phyloP scores from a whole-genome alignment of 2,888 invertebrate species.

The Clepsis dumicolana region DNA sequence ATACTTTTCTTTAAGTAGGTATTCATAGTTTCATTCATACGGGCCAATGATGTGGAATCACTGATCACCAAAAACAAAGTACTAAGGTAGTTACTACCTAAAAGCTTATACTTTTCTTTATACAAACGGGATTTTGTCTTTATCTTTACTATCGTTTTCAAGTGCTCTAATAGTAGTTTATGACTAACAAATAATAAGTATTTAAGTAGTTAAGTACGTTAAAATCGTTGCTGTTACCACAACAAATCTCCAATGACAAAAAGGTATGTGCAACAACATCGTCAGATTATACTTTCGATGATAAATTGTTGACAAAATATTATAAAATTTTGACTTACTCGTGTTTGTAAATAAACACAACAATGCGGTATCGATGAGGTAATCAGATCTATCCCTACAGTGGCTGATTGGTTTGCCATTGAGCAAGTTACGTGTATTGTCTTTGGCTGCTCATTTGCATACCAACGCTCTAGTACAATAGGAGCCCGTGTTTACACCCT shows the following conservation, averaged over 20 bases:
- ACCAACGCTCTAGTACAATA: slow-evolving; percentile 49
- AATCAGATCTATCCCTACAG: slow-evolving; percentile 42
- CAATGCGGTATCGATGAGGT: slow-evolving; percentile 47
- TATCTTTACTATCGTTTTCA: background rate
- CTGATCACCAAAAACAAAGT: too few species aligned
- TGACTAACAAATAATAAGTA: background rate
- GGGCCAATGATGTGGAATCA: too few species aligned
- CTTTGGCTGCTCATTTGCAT: slow-evolving; percentile 44
- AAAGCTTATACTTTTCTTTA: too few species aligned
- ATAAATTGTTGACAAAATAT: slow-evolving; percentile 13
- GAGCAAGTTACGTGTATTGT: slow-evolving; percentile 52
- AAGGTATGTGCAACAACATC: slow-evolving; percentile 11
- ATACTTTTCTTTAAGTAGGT: too few species aligned
- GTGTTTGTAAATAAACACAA: slow-evolving; percentile 65
- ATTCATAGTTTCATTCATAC: too few species aligned
- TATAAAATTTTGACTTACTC: slow-evolving; percentile 45
- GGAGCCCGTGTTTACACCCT: slow-evolving; percentile 38
- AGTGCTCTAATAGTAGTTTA: background rate
- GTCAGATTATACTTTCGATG: slow-evolving; percentile 7
- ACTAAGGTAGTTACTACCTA: too few species aligned
- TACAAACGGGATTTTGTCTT: too few species aligned
- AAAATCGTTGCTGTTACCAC: slow-evolving; percentile 9
- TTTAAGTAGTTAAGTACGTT: too few species aligned
- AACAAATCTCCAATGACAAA: slow-evolving; percentile 9
- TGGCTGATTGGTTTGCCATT: slow-evolving; percentile 47